Evolutionary conservation across 2,113 vertebrate genomes (phyloP).

Genomic region (Thunnus maccoyii): DNA sequence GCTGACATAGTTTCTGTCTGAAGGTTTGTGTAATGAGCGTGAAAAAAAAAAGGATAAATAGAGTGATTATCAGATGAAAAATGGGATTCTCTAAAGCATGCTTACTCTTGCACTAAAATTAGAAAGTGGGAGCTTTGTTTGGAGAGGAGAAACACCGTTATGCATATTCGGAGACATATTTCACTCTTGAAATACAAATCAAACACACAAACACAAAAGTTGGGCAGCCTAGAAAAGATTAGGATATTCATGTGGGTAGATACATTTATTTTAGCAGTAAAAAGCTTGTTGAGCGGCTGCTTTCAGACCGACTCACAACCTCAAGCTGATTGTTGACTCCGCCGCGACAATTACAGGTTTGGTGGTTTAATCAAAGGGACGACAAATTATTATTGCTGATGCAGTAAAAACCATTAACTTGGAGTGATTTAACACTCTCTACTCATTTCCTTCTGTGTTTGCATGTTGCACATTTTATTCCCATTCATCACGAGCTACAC

Average conservation of each 20-base stretch:
- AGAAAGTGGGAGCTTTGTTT: neutral
- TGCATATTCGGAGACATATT: slow-evolving; percentile 5
- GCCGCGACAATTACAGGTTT: slow-evolving; percentile 6
- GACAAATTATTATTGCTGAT: slow-evolving; percentile 12
- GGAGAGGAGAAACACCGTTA: neutral
- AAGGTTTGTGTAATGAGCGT: neutral
- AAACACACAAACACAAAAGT: neutral
- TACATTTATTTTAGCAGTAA: neutral
- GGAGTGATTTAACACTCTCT: neutral
- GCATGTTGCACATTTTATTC: slow-evolving; percentile 2
- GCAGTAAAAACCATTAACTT: slow-evolving; percentile 13
- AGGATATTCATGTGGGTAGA: slow-evolving; percentile 16
- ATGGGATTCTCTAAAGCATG: neutral
- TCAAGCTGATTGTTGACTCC: neutral
- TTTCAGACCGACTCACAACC: neutral
- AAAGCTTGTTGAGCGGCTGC: neutral
- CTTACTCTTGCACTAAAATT: neutral
- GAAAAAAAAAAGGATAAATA: neutral
- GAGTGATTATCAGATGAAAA: neutral
- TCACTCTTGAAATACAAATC: slow-evolving; percentile 11
- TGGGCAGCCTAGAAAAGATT: neutral
- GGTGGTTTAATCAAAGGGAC: neutral
- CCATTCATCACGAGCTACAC: slow-evolving; percentile 1
- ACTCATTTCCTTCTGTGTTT: neutral
- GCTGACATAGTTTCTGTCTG: neutral